Evolutionary conservation across 2,888 invertebrate genomes (phyloP).

Genomic region (Cantharis rufa): DNA sequence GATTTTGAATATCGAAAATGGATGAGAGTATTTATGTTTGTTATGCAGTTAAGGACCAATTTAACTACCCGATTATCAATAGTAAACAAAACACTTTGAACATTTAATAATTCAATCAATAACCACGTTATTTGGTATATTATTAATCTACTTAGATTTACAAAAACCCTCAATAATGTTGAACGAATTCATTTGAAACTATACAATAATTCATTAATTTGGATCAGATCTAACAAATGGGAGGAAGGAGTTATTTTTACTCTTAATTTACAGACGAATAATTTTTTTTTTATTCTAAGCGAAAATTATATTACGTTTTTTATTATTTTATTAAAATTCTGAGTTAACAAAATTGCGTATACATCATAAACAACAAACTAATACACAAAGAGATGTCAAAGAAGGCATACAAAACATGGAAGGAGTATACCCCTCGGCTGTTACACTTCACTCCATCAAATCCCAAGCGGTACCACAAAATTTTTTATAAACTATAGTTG

Average conservation of each 20-base stretch:
- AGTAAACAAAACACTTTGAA: background rate
- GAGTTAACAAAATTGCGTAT: too few relatives aligned
- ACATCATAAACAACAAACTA: background rate
- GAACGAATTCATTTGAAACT: too few relatives aligned
- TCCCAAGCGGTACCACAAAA: background rate
- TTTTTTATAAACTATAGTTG: background rate
- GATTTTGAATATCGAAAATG: background rate
- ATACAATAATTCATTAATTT: too few relatives aligned
- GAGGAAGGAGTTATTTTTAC: too few relatives aligned
- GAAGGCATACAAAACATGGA: too few relatives aligned
- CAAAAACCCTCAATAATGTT: background rate
- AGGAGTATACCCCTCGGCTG: background rate
- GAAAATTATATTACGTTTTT: too few relatives aligned
- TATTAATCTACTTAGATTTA: background rate
- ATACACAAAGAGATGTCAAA: background rate
- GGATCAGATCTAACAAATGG: too few relatives aligned
- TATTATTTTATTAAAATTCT: too few relatives aligned
- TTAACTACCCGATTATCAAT: background rate
- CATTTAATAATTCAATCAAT: background rate
- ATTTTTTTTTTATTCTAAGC: too few relatives aligned
- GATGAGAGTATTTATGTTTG: background rate
- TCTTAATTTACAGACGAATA: too few relatives aligned
- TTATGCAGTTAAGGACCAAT: background rate
- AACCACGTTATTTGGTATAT: background rate
- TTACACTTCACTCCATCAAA: background rate